A percentile compares a stretch with the other conserved stretches of the same genome.
phyloP scores from a whole-genome alignment of 1,140 invertebrate species.

The Goniozus legneri region DNA sequence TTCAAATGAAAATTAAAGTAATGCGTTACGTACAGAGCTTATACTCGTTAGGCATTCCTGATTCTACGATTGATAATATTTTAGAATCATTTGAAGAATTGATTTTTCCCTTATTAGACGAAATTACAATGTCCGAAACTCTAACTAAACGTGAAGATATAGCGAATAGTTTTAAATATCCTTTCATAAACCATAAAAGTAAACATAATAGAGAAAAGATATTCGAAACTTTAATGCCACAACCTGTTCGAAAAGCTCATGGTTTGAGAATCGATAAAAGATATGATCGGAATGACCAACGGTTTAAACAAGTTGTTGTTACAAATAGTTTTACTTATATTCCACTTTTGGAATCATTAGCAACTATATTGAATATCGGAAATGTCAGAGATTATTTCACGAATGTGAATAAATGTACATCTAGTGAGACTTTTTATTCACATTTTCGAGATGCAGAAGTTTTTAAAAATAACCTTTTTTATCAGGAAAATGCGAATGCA shows the following conservation, averaged over 20 bases:
- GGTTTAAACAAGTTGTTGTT: slow-evolving; percentile 3
- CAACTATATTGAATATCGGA: slow-evolving; percentile 2
- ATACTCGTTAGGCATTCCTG: not conserved
- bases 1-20: too few relatives aligned
- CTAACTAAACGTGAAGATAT: not conserved
- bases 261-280: slow-evolving; percentile 5
- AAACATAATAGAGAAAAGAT: not conserved
- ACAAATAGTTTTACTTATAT: slow-evolving; percentile 8
- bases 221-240: not conserved
- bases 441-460: slow-evolving; percentile 12
- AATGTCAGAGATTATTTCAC: not conserved
- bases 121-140: not conserved
- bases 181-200: not conserved
- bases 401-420: not conserved
- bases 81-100: not conserved
- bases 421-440: slow-evolving; percentile 1
- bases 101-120: not conserved
- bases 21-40: slow-evolving; percentile 1
- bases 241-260: slow-evolving; percentile 8
- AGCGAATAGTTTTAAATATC: not conserved
- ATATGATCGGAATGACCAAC: slow-evolving; percentile 1
- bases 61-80: slow-evolving; percentile 2
- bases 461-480: slow-evolving; percentile 7
- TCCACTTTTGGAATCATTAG: slow-evolving; percentile 16
- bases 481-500: slow-evolving; percentile 5